Percentiles rank a stretch among this genome's conserved stretches.
These are phyloP conservation scores for Lemur catta DNA, from an alignment of 2,797 vertebrate species.

Conservation along the genomic window DNA sequence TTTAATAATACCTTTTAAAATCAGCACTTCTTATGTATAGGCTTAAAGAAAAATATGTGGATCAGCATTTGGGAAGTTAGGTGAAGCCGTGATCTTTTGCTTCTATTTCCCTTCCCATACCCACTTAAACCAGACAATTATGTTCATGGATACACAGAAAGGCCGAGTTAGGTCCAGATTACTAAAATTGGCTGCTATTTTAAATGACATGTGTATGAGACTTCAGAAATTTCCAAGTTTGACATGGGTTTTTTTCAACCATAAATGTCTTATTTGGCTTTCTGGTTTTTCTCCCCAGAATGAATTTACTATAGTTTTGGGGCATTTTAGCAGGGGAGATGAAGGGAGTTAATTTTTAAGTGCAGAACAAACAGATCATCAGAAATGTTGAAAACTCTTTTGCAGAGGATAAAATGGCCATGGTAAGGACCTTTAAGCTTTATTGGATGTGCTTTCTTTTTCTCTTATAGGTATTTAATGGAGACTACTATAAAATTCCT, in stretches of 20 bases:
- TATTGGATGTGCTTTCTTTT: neutral
- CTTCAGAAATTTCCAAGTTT: conserved; percentile 12
- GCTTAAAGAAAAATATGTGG: neutral
- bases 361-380: neutral
- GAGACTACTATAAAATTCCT: neutral
- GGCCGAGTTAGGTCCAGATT: neutral
- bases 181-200: neutral
- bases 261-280: conserved; percentile 3
- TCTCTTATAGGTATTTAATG: neutral
- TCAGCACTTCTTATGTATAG: neutral
- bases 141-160: neutral
- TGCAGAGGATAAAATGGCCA: neutral
- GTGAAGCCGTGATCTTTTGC: neutral
- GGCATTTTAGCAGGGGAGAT: neutral
- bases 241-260: neutral
- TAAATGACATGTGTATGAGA: neutral
- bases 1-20: conserved; percentile 19
- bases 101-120: neutral
- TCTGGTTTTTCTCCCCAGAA: neutral
- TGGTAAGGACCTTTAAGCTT: neutral
- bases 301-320: neutral
- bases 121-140: neutral
- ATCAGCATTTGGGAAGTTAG: neutral
- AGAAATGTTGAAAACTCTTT: conserved; percentile 35
- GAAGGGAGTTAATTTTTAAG: neutral